phyloP scores from a whole-genome alignment of 2,113 vertebrate species.

The Lepus europaeus region DNA sequence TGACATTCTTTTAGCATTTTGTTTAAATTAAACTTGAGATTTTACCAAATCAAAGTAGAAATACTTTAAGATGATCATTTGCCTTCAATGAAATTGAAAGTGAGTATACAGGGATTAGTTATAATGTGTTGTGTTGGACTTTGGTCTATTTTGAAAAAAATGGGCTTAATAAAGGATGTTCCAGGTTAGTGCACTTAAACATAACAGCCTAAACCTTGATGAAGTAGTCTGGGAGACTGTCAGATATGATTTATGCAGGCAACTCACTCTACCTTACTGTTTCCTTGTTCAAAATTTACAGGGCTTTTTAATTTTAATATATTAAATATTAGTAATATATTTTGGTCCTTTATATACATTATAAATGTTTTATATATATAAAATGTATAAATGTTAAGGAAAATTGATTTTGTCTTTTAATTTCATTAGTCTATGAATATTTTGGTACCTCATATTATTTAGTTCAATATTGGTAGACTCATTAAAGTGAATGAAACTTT shows the following conservation, averaged over 20 bases:
- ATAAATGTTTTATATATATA: too few species aligned
- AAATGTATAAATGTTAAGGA: too few species aligned
- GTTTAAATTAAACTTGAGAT: background rate
- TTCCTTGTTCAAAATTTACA: background rate
- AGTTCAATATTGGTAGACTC: background rate
- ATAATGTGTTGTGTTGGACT: background rate
- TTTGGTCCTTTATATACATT: background rate
- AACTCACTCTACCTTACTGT: background rate
- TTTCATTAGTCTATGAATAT: too few species aligned
- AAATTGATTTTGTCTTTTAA: too few species aligned
- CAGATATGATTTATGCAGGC: background rate
- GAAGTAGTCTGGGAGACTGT: background rate
- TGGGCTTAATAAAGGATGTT: background rate
- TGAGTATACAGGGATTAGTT: background rate
- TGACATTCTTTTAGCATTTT: background rate
- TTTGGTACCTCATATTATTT: background rate
- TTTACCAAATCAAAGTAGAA: background rate
- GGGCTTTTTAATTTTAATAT: background rate
- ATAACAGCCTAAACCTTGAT: background rate
- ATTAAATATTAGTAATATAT: background rate
- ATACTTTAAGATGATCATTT: background rate
- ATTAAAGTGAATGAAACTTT: background rate
- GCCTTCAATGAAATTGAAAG: background rate
- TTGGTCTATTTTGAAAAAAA: background rate
- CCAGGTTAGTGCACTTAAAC: too few species aligned